phyloP scores from a whole-genome alignment of 1,140 invertebrate genomes.

The Achroia grisella region DNA sequence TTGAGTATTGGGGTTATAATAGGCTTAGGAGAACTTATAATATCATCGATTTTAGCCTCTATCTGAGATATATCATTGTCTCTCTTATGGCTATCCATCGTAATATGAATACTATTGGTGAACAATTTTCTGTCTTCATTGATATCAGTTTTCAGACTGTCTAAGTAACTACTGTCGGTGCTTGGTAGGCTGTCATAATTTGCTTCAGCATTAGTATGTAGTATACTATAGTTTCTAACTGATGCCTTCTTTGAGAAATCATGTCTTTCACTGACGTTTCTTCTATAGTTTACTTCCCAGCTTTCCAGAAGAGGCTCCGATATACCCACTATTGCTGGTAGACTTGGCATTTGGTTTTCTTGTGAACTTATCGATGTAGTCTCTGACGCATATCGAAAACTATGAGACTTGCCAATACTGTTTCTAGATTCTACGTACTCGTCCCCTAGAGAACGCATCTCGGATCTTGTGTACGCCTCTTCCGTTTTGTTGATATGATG shows the following conservation, averaged over 20 bases:
- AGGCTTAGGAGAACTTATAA: constrained; percentile 70
- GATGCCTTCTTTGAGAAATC: constrained; percentile 56
- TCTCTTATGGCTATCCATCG: constrained; percentile 50
- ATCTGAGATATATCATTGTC: constrained; percentile 66
- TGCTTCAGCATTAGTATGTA: constrained; percentile 41
- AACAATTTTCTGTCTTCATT: constrained; percentile 53
- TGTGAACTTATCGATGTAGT: constrained; percentile 59
- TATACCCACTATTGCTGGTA: constrained; percentile 69
- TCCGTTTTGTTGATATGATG: constrained; percentile 40
- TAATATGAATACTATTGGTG: constrained; percentile 55
- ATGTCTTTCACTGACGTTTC: constrained; percentile 58
- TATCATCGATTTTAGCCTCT: constrained; percentile 72
- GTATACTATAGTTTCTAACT: constrained; percentile 51
- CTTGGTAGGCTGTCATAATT: constrained; percentile 64
- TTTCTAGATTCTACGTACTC: constrained; percentile 65
- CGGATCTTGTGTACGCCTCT: constrained; percentile 46
- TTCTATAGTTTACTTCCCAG: constrained; percentile 71
- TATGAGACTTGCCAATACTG: constrained; percentile 78
- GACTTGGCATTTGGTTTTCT: constrained; percentile 68
- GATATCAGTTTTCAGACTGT: constrained; percentile 56
- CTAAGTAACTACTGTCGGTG: constrained; percentile 64
- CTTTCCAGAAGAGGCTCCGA: constrained; percentile 70
- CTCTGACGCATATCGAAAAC: constrained; percentile 76
- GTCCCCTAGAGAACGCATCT: constrained; percentile 51
- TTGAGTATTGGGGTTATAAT: constrained; percentile 68